Evolutionary conservation across 2,888 invertebrate species (phyloP).

Genomic region (Beris chalybata): DNA sequence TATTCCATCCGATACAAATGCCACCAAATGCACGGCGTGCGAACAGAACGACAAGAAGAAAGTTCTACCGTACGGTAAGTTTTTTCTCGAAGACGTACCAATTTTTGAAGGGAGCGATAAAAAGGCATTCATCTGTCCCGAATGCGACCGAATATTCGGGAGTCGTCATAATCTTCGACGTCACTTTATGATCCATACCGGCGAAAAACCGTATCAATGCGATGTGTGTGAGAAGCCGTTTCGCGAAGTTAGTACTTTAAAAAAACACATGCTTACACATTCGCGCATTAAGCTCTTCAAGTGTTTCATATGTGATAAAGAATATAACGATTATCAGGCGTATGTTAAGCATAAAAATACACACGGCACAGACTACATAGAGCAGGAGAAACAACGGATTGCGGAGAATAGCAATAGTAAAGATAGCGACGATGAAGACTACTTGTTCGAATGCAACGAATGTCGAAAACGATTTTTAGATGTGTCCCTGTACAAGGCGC

Average conservation of each 20-base stretch:
- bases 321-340: constrained; percentile 51
- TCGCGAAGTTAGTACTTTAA: constrained; percentile 53
- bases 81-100: constrained; percentile 40
- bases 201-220: constrained; percentile 53
- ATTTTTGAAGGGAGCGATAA: constrained; percentile 35
- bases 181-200: constrained; percentile 56
- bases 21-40: constrained; percentile 51
- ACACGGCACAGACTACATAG: constrained; percentile 39
- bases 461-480: constrained; percentile 30
- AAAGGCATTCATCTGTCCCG: constrained; percentile 51
- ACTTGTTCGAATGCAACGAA: constrained; percentile 30
- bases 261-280: constrained; percentile 54
- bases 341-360: constrained; percentile 49
- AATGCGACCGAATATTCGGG: constrained; percentile 54
- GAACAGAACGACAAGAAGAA: constrained; percentile 40
- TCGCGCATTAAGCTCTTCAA: constrained; percentile 53
- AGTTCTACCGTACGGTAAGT: constrained; percentile 33
- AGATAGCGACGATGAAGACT: background rate
- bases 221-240: constrained; percentile 52
- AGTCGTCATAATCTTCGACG: constrained; percentile 54
- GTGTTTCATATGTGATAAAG: constrained; percentile 48
- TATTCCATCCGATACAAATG: constrained; percentile 48
- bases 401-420: background rate
- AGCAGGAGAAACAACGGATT: constrained; percentile 3
- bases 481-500: constrained; percentile 24